Base-by-base conservation (phyloP, 2,888 invertebrate species). In the Seira sanloemensis region DNA sequence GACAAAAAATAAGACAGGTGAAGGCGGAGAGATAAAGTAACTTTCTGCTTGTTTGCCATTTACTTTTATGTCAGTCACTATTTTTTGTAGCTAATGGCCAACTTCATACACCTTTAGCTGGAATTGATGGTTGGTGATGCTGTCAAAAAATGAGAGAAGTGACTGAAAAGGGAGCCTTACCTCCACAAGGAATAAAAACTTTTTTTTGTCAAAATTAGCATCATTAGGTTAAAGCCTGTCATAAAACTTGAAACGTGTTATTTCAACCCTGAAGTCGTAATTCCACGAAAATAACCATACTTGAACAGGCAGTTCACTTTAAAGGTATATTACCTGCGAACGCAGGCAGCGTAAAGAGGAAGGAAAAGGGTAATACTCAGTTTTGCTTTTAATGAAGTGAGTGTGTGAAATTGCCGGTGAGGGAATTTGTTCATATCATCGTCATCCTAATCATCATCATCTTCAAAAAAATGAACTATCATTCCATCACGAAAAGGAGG, bases 211-310 rank as follows among this genome's bases (percentile, higher is more conserved):
- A 69, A 85, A 85, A 85, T 85, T 85, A 85, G 85, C 80, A 85
- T 85, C 85, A 85, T 85, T 85, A 85, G 85, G 79, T 73, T 79
- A 84, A 67, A 85, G 73, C 80, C 73, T 77, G 80, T 80, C 80
- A 80, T 85, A 85, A 85, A 85, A 85, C 27, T 73, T 67, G 74
- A 75, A 75, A 81, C 37, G 80, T 71, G 80, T 81, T 81, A 81
- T 81, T 81, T 81, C 80, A 81, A 75, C 75, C 75, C 75, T 69
- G 54, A 76, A 67, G 69, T 69, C 65, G 67, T 81, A 81, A 81
- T 81, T 81, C 80, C 58, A 65, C 75, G 80, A 81, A 81, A 37
- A 81, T 74, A 75, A 27, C 69, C 25, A 72, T 37, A 69, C 71
- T 18, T 69, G 12, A 24, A 4, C 23, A 62, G 26, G 27, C 9